These are phyloP conservation scores for Polia nebulosa DNA, from an alignment of 2,888 invertebrate species.

Conservation along the genomic window DNA sequence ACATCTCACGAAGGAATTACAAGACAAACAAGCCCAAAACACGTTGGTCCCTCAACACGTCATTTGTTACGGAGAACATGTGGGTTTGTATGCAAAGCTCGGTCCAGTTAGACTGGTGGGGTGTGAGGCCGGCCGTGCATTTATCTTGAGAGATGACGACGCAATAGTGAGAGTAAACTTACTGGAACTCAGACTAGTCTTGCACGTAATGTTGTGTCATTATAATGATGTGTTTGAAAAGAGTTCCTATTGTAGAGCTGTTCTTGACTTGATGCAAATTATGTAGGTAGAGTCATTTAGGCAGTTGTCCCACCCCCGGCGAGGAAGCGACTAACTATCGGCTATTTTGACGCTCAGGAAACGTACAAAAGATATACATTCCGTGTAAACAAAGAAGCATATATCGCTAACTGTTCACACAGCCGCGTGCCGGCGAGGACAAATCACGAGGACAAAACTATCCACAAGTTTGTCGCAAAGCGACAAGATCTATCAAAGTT, in stretches of 20 bases:
- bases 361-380: too few relatives aligned
- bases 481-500: too few relatives aligned
- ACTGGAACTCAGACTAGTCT: constrained; percentile 36
- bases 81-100: constrained; percentile 39
- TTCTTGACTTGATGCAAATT: too few relatives aligned
- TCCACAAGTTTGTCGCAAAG: too few relatives aligned
- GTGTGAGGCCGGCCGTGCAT: constrained; percentile 74
- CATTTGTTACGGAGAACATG: not conserved
- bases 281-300: too few relatives aligned
- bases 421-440: too few relatives aligned
- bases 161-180: constrained; percentile 77
- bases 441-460: too few relatives aligned
- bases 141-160: constrained; percentile 82
- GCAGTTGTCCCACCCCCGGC: too few relatives aligned
- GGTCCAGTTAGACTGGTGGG: constrained; percentile 65
- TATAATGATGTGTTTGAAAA: constrained; percentile 29
- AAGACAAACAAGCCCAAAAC: constrained; percentile 29
- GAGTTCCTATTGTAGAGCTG: not conserved
- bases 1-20: constrained; percentile 45
- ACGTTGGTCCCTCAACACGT: constrained; percentile 26
- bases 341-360: too few relatives aligned
- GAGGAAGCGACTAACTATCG: too few relatives aligned
- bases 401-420: too few relatives aligned
- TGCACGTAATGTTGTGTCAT: constrained; percentile 39
- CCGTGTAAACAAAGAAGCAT: too few relatives aligned